Evolutionary conservation across 2,797 vertebrate genomes (phyloP), one percentile per base, ranked within the genome.

Genomic region (Falco columbarius): DNA sequence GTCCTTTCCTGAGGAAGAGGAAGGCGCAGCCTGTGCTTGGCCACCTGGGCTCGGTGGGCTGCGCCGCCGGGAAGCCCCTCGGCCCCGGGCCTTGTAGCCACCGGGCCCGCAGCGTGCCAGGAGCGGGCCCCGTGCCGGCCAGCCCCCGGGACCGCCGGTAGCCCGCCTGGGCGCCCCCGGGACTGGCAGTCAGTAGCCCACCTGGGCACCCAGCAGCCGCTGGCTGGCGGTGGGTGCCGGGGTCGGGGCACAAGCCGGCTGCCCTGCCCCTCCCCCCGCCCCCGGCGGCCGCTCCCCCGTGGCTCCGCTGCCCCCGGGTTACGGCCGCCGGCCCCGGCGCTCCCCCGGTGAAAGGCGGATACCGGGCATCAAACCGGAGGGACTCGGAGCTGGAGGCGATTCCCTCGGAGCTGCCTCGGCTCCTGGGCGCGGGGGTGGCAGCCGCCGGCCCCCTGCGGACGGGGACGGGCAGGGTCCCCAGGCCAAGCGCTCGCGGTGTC

Each of bases 401-500:
- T 10, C 59, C 67, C 40, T 4, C 6, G 44, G 16, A 2, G 79
- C 49, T 23, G 19, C 18, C 23, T 14, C 7, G 30, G 22, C 40
- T 40, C n/a, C 55, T 42, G 24, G 4, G 46, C 19, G 1, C 3
- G 44, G n/a, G 12, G 29, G 51, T 6, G 12, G 65, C 30, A 52
- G 36, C 32, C 1, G 0, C 34, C 0, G 0, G 44, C 29, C 34
- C 36, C 5, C 16, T 3, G 12, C 7, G 23, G 29, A 4, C 2
- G 20, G 5, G 44, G 63, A 5, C 3, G 4, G 27, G 51, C 42
- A 19, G 42, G 42, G 42, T 44, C 42, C 7, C 8, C 42, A 34
- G 63, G 52, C 34, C 81, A 14, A 40, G 40, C 40, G 40, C 40
- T 40, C 40, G 40, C 40, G 40, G 40, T 40, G 40, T 40, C 40